phyloP scores from a whole-genome alignment of 2,888 invertebrate species.

The Pemphredon lugubris region DNA sequence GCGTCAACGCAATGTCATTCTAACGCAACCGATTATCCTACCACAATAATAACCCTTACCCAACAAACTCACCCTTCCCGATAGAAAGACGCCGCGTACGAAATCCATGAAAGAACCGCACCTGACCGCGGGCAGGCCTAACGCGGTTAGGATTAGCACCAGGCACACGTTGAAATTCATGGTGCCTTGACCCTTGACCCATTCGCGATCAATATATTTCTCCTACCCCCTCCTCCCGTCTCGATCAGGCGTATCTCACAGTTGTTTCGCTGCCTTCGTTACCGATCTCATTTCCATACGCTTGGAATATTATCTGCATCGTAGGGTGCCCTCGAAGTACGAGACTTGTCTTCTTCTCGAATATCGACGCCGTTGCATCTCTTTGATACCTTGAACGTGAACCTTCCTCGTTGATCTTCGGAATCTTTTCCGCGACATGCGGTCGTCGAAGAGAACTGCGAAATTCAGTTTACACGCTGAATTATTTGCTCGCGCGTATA shows the following conservation, averaged over 20 bases:
- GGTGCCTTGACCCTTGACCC: background rate
- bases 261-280: background rate
- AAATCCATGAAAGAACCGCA: constrained; percentile 58
- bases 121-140: constrained; percentile 20
- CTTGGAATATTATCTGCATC: no score
- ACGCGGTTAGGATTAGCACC: constrained; percentile 40
- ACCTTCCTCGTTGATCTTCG: constrained; percentile 11
- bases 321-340: no score
- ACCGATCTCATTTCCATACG: no score
- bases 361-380: constrained; percentile 5
- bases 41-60: constrained; percentile 10
- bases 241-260: no score
- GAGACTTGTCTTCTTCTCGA: constrained; percentile 27
- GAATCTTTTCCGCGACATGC: constrained; percentile 3
- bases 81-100: constrained; percentile 55
- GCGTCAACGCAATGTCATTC: no score
- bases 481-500: constrained; percentile 10
- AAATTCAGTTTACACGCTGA: constrained; percentile 11
- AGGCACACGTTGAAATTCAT: constrained; percentile 35
- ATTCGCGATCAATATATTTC: no score
- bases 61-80: constrained; percentile 66
- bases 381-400: constrained; percentile 25
- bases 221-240: background rate
- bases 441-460: constrained; percentile 15
- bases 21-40: no score